phyloP scores from a whole-genome alignment of 2,797 vertebrate species.

The Myripristis murdjan region DNA sequence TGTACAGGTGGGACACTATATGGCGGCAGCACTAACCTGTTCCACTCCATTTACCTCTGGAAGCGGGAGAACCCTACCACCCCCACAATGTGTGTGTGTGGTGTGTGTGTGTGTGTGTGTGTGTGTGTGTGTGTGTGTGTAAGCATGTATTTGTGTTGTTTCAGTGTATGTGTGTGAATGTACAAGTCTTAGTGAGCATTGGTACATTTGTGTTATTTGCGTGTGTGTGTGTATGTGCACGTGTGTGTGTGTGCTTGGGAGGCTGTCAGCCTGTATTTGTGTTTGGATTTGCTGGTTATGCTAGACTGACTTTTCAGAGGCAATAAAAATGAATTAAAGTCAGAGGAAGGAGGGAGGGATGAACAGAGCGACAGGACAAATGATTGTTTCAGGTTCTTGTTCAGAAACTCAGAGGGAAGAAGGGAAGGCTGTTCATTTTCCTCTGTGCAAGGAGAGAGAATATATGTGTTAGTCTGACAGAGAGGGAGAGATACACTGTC shows the following conservation, averaged over 20 bases:
- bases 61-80: constrained; percentile 68
- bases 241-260: constrained; percentile 48
- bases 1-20: constrained; percentile 90
- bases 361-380: constrained; percentile 55
- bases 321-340: constrained; percentile 57
- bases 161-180: constrained; percentile 11
- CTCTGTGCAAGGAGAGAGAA: constrained; percentile 22
- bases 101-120: constrained; percentile 44
- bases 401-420: constrained; percentile 36
- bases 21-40: constrained; percentile 88
- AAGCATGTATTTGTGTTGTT: background rate
- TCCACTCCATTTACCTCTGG: constrained; percentile 89
- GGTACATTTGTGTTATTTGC: constrained; percentile 54
- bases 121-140: constrained; percentile 34
- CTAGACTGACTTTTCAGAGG: constrained; percentile 79
- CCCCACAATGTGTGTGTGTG: constrained; percentile 38
- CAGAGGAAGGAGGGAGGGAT: background rate
- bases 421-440: constrained; percentile 45
- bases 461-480: constrained; percentile 14
- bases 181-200: constrained; percentile 44
- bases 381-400: constrained; percentile 57
- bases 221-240: constrained; percentile 31
- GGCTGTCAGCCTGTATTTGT: constrained; percentile 57
- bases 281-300: constrained; percentile 80
- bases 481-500: constrained; percentile 2